Evolutionary conservation across 2,797 vertebrate species (phyloP), one percentile per base, ranked within the genome.

Genomic region (Lates japonicus): DNA sequence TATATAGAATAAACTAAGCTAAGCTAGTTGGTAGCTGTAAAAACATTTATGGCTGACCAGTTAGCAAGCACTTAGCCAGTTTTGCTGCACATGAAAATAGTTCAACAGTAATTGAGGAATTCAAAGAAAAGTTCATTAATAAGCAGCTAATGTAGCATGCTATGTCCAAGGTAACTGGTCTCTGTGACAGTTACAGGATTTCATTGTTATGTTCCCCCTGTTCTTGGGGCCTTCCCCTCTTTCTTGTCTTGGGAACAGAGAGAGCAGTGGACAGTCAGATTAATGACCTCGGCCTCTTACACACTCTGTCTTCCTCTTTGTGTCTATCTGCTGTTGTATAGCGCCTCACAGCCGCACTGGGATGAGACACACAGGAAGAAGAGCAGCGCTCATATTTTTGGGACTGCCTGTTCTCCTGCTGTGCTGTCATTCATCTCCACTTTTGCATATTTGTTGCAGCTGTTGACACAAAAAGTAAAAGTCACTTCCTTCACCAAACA

Each of bases 271-370:
- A 89, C 90, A 88, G 87, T 80, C 75, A 75, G 80, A 92, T 92
- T 90, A 88, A 93, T 91, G 90, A 89, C 73, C 70, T 58, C 4
- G 29, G 66, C 78, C 83, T 86, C 74, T 20, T 70, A 86, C 80
- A 7, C 78, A 55, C 81, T 81, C 80, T 1, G 72, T 87, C 87
- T 89, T 82, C 83, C 62, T 82, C 76, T 65, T 58, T 41, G 49
- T 52, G 78, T 87, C 87, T 66, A 54, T 80, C 73, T 80, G 71
- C 76, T 57, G 74, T 55, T 22, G 58, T 52, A 22, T 8, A 10
- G 52, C 66, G 59, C 62, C 76, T 85, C 78, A 58, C 69, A 44
- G 13, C 70, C 3, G 25, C 70, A 12, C 46, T 4, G 58, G 57
- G 77, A 76, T 37, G 73, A 77, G 58, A 72, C 79, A 68, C 22